Base-by-base conservation (phyloP, 1,140 invertebrate genomes). In the Dreissena rostriformis region DNA sequence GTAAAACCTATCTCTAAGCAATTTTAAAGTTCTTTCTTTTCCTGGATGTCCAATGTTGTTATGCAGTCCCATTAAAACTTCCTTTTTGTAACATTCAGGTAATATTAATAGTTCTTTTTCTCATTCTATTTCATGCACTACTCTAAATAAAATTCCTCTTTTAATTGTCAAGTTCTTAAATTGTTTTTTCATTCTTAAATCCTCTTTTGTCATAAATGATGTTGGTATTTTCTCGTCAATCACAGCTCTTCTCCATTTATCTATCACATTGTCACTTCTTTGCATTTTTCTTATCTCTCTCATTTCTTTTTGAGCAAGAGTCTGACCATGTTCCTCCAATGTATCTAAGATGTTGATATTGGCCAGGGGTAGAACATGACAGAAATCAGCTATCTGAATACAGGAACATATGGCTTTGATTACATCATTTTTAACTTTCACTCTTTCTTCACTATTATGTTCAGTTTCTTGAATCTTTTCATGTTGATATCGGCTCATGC, bases 401-500 rank as follows among this genome's bases (percentile, higher is more conserved):
- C 24, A 22, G 12, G 49, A 72, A n/a, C n/a, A n/a, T n/a, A 72
- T 72, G 14, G 70, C 70, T 28, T 49, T 72, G 12, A 72, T 22
- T 49, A 22, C 49, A 14, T 28, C 14, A 51, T 72, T 22, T 8
- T 67, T 24, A 15, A 67, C 26, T 28, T 11, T 67, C 24, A 67
- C 26, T 67, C 22, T 22, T 28, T 67, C 12, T 67, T 67, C 57
- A 72, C 57, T 68, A 28, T 76, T n/a, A n/a, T n/a, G n/a, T n/a
- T n/a, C n/a, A n/a, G n/a, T 49, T 76, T 10, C 49, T n/a, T 75
- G 28, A 55, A 8, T 75, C 65, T 55, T 57, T 57, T 57, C 53
- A 57, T 57, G 19, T 14, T 55, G 75, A 22, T 77, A 77, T 77
- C 75, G 53, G 22, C 75, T 77, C 53, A 77, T 15, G n/a, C 57